Evolutionary conservation across 1,140 invertebrate genomes (phyloP).

Genomic region (Caenorhabditis briggsae): DNA sequence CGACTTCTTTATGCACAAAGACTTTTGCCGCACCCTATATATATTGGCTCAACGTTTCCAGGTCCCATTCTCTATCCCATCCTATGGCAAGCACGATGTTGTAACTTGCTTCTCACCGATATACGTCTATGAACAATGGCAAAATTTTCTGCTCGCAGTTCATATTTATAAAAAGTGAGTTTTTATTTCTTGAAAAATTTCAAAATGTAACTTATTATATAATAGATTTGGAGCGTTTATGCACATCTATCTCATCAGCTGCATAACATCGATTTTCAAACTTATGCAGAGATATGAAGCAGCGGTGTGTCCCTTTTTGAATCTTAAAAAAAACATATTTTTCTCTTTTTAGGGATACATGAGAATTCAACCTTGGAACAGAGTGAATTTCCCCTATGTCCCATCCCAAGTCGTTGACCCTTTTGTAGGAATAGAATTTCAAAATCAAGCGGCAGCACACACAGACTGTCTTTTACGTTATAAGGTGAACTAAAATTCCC

Average conservation of each 20-base stretch:
- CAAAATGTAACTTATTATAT: not conserved
- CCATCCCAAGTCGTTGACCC: conserved; percentile 10
- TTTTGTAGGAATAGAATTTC: conserved; percentile 39
- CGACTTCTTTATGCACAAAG: too few relatives aligned
- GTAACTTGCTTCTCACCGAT: conserved; percentile 29
- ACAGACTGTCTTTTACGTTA: conserved; percentile 55
- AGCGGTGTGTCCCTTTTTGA: not conserved
- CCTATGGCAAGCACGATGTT: not conserved
- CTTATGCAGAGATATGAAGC: conserved; percentile 42
- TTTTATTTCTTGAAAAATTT: not conserved
- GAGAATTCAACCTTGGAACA: conserved; percentile 32
- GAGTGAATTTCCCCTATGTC: not conserved
- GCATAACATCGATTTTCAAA: conserved; percentile 39
- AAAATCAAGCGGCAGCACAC: conserved; percentile 57
- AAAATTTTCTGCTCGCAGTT: conserved; percentile 38
- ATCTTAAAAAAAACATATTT: too few relatives aligned
- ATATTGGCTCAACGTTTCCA: too few relatives aligned
- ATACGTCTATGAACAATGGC: conserved; percentile 59
- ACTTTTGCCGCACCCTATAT: too few relatives aligned
- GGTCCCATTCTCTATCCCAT: not conserved
- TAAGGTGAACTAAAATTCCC: conserved; percentile 8
- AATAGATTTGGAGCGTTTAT: conserved; percentile 47
- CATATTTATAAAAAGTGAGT: conserved; percentile 53
- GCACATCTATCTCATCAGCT: conserved; percentile 48
- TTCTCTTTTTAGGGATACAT: conserved; percentile 46